phyloP scores from a whole-genome alignment of 1,140 invertebrate genomes.

The Hyles euphorbiae region DNA sequence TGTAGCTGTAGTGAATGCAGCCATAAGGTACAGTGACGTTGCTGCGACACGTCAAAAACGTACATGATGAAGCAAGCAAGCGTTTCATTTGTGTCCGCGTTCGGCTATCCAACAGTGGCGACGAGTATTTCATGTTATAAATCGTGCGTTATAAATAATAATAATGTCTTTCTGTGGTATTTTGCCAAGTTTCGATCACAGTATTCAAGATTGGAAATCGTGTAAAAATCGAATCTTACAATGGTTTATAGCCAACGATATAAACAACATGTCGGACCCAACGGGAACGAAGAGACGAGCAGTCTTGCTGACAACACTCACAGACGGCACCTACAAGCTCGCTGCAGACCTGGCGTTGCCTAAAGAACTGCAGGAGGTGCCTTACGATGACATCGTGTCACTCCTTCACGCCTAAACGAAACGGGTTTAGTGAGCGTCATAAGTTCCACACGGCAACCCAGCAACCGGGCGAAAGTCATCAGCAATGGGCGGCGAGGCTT shows the following conservation, averaged over 20 bases:
- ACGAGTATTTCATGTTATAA: constrained; percentile 9
- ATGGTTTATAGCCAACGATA: constrained; percentile 22
- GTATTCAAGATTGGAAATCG: constrained; percentile 16
- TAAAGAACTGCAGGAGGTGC: constrained; percentile 9
- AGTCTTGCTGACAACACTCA: constrained; percentile 15
- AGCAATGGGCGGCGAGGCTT: constrained; percentile 17
- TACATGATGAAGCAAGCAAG: too few relatives aligned
- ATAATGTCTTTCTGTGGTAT: constrained; percentile 9
- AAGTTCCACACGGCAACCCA: constrained; percentile 10
- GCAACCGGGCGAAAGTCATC: constrained; percentile 6
- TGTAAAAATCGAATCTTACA: constrained; percentile 18
- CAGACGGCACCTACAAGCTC: constrained; percentile 20
- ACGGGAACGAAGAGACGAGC: constrained; percentile 12
- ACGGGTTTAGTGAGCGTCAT: constrained; percentile 14
- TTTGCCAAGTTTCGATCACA: constrained; percentile 18
- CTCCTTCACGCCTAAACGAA: constrained; percentile 15
- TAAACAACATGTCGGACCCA: constrained; percentile 9
- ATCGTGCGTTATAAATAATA: background rate
- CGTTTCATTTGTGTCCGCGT: too few relatives aligned
- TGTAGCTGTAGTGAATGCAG: too few relatives aligned
- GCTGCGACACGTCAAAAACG: too few relatives aligned
- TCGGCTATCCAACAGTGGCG: constrained; percentile 10
- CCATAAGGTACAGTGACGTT: too few relatives aligned
- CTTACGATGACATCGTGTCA: constrained; percentile 9
- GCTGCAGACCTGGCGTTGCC: constrained; percentile 16